A percentile compares a stretch with the other conserved stretches of the same genome.
These are phyloP conservation scores for Belgica antarctica DNA, from an alignment of 2,888 invertebrate genomes.

Conservation along the genomic window DNA sequence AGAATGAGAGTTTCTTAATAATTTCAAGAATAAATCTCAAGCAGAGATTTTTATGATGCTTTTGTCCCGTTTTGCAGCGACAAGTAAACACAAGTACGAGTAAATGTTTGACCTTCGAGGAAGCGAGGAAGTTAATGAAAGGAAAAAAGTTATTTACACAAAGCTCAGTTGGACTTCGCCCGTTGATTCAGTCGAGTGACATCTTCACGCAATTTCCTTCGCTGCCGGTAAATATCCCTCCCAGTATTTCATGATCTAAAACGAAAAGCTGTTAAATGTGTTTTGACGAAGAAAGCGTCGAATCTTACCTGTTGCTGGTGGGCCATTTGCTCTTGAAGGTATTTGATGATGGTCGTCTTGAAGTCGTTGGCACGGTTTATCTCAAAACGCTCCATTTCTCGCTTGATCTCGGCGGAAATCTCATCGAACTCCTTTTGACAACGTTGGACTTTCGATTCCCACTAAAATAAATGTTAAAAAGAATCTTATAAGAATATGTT, in stretches of 20 bases:
- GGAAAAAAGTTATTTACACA: constrained; percentile 25
- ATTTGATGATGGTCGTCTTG: constrained; percentile 82
- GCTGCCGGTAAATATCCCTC: constrained; percentile 95
- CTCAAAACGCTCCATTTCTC: constrained; percentile 91
- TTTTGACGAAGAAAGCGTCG: constrained; percentile 41
- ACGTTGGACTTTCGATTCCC: constrained; percentile 95
- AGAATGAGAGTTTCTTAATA: too few species aligned
- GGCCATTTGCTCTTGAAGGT: constrained; percentile 89
- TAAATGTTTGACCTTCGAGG: constrained; percentile 2
- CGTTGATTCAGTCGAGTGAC: background rate
- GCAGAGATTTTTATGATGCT: too few species aligned
- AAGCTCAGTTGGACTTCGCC: constrained; percentile 24
- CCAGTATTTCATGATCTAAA: constrained; percentile 88
- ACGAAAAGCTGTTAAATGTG: constrained; percentile 46
- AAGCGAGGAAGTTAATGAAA: too few species aligned
- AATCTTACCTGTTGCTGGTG: constrained; percentile 84
- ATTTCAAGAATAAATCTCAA: too few species aligned
- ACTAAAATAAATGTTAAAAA: constrained; percentile 59
- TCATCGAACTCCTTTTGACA: constrained; percentile 95
- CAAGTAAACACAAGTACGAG: too few species aligned
- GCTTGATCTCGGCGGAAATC: constrained; percentile 90
- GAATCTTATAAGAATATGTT: background rate
- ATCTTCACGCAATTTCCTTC: constrained; percentile 77
- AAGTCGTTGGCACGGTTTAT: constrained; percentile 84
- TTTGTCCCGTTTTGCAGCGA: too few species aligned